Evolutionary conservation across 1,140 invertebrate species (phyloP), one percentile per base, ranked within the genome.

Genomic region (Danaus melanippus): DNA sequence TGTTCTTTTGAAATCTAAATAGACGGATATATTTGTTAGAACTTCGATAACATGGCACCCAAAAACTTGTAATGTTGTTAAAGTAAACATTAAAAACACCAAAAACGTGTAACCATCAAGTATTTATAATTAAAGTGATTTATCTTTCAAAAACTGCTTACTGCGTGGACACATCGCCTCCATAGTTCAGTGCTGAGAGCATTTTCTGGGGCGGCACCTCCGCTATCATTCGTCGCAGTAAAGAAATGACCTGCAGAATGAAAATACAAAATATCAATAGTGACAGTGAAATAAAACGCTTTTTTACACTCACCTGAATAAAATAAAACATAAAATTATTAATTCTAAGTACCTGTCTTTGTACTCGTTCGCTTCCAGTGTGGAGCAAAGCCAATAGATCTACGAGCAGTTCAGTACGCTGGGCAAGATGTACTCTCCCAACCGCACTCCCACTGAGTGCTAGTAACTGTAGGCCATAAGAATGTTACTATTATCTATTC

Each of bases 381-480:
- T 99, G 97, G 9, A 99, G 85, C 7, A 98, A 85, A 58, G 93
- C 93, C 2, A 98, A 86, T 12, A 99, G 84, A 86, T 98, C 96
- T 40, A 91, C 89, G 0, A 98, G 86, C 8, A 99, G 77, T 39
- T 92, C 93, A 32, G 92, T 91, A 71, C 98, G 96, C 71, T 97
- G 95, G 0, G 96, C 95, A 5, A 99, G 86, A 84, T 98, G 97
- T 9, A 92, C 91, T 39, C 96, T 89, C 0, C 97, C 97, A 0
- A 98, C 96, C 0, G 92, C 90, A 60, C 96, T 98, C 4, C 97
- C 97, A 64, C 95, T 97, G n/a, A 98, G 82, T 0, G 97, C 97
- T 58, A 98, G 79, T 11, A 93, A 60, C 86, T 88, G 56, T 10
- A 71, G 21, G 21, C 21, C 4, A 32, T 32, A 32, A 15, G 49